Evolutionary conservation across 2,797 vertebrate genomes (phyloP).

Genomic region (Enteromius radiatus): DNA sequence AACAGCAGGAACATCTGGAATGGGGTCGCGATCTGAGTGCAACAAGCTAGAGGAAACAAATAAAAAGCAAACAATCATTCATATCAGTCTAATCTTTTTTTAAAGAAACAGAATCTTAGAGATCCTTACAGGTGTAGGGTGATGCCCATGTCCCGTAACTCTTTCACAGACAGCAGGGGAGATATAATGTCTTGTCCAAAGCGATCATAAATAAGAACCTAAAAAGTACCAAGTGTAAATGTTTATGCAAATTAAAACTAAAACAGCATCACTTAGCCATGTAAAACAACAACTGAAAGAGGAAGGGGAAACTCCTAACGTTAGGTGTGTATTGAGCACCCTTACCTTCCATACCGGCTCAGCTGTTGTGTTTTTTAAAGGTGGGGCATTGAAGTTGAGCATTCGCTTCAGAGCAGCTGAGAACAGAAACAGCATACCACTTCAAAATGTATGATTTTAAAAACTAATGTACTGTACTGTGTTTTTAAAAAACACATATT

Average conservation of each 20-base stretch:
- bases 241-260: neutral
- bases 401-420: slow-evolving; percentile 94
- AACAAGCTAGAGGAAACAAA: slow-evolving; percentile 79
- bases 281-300: neutral
- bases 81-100: neutral
- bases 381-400: slow-evolving; percentile 95
- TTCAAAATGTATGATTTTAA: neutral
- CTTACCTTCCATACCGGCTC: slow-evolving; percentile 98
- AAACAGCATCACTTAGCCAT: neutral
- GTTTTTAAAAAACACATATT: neutral
- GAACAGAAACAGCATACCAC: slow-evolving; percentile 56
- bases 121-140: slow-evolving; percentile 92
- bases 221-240: slow-evolving; percentile 16
- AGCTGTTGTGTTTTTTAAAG: slow-evolving; percentile 90
- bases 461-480: neutral
- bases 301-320: neutral
- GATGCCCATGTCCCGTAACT: slow-evolving; percentile 96
- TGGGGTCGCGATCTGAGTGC: slow-evolving; percentile 94
- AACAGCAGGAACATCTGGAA: slow-evolving; percentile 95
- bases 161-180: slow-evolving; percentile 93
- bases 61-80: neutral
- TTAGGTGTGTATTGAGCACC: neutral
- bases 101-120: neutral
- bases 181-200: slow-evolving; percentile 98
- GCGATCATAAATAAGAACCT: slow-evolving; percentile 96